Evolutionary conservation across 23 tunicate species (phyloP), one percentile per base, ranked within the genome.

Genomic region (Styela plicata): DNA sequence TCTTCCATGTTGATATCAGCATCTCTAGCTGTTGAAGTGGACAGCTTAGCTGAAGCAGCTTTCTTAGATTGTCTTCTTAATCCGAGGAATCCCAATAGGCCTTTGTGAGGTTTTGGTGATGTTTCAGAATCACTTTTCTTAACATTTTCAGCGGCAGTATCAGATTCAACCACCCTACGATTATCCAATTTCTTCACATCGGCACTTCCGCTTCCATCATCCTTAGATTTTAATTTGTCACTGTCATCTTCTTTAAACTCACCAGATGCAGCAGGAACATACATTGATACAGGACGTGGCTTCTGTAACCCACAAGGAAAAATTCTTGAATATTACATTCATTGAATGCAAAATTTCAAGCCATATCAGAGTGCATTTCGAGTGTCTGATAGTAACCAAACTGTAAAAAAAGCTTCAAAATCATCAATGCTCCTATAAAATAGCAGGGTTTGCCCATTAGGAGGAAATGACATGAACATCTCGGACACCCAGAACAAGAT

Each of bases 251-350:
- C 33, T n/a, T 53, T 33, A 10, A 76, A 44, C 53, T 76, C 53
- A 29, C 64, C n/a, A 0, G 81, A 36, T 0, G 78, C 52, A 16
- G 30, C 31, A 33, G 77, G 66, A 7, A 76, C 81, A 76, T 33
- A 76, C 81, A 76, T 2, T 21, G 81, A 76, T 21, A 57, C 81
- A 17, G 81, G 81, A 22, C 81, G 81, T 44, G 57, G 57, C 57
- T 44, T 44, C 57, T 44, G 57, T 44, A 44, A 44, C 57, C 57
- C 57, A 44, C 57, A 44, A 5, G 13, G 13, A 44, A 44, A 44
- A 44, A 44, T n/a, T n/a, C n/a, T n/a, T n/a, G n/a, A n/a, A n/a
- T n/a, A n/a, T n/a, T n/a, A n/a, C n/a, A n/a, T n/a, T n/a, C n/a
- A n/a, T n/a, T n/a, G n/a, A n/a, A n/a, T n/a, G n/a, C n/a, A n/a